These are phyloP conservation scores for Thermophis baileyi DNA, from an alignment of 2,113 vertebrate genomes.

Conservation along the genomic window DNA sequence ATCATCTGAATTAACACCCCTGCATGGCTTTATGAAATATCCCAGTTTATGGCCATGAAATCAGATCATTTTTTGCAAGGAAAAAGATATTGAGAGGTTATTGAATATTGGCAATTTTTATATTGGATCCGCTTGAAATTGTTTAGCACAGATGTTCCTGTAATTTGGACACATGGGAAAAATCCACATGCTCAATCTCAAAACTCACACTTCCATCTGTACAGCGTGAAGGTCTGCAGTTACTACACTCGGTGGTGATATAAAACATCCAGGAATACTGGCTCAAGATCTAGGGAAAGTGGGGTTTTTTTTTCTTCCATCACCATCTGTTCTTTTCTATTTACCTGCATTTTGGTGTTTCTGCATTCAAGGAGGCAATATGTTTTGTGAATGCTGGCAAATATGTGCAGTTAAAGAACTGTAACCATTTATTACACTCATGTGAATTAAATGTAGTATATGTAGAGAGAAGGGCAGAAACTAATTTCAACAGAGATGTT, in stretches of 20 bases:
- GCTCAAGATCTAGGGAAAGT: slow-evolving; percentile 54
- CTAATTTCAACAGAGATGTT: not conserved
- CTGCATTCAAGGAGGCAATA: slow-evolving; percentile 25
- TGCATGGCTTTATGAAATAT: slow-evolving; percentile 59
- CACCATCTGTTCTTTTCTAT: slow-evolving; percentile 45
- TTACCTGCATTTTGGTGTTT: slow-evolving; percentile 42
- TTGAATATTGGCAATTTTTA: slow-evolving; percentile 76
- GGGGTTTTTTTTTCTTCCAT: slow-evolving; percentile 10
- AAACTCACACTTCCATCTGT: slow-evolving; percentile 73
- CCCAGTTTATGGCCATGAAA: slow-evolving; percentile 62
- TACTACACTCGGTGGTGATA: slow-evolving; percentile 49
- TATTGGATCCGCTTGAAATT: slow-evolving; percentile 76
- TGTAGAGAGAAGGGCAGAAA: not conserved
- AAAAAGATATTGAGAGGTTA: slow-evolving; percentile 63
- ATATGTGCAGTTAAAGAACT: slow-evolving; percentile 23
- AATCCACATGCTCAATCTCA: slow-evolving; percentile 75
- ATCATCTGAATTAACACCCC: slow-evolving; percentile 63
- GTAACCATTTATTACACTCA: slow-evolving; percentile 7
- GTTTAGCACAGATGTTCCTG: slow-evolving; percentile 79
- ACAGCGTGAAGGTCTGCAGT: slow-evolving; percentile 59
- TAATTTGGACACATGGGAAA: slow-evolving; percentile 78
- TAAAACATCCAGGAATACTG: slow-evolving; percentile 55
- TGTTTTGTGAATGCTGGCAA: slow-evolving; percentile 28
- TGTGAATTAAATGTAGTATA: slow-evolving; percentile 1
- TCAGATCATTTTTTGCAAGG: slow-evolving; percentile 54